Percentiles rank a stretch among this genome's conserved stretches.
These are phyloP conservation scores for Elmis aenea DNA, from an alignment of 2,888 invertebrate species.

Conservation along the genomic window DNA sequence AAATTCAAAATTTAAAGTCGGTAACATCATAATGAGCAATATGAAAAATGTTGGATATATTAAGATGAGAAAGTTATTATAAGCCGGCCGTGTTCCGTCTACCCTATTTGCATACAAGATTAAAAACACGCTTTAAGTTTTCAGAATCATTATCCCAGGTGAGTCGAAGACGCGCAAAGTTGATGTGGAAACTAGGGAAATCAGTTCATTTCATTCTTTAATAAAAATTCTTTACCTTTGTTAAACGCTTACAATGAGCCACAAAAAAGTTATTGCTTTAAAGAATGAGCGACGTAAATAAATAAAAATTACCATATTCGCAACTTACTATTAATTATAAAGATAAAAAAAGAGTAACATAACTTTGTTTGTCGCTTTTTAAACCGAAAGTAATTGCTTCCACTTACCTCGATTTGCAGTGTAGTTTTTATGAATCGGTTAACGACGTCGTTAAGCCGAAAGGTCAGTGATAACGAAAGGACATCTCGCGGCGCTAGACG, in stretches of 20 bases:
- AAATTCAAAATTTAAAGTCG: no score
- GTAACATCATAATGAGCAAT: constrained; percentile 25
- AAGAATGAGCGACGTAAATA: no score
- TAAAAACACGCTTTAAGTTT: constrained; percentile 39
- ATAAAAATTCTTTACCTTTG: constrained; percentile 2
- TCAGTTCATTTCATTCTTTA: constrained; percentile 31
- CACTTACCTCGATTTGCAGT: constrained; percentile 11
- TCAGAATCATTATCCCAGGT: constrained; percentile 29
- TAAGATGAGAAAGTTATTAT: constrained; percentile 5
- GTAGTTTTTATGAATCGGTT: constrained; percentile 10
- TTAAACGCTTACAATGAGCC: no score
- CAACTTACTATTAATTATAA: no score
- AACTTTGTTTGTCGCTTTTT: no score
- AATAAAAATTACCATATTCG: no score
- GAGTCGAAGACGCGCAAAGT: constrained; percentile 24
- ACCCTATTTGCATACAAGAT: constrained; percentile 40
- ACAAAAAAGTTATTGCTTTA: no score
- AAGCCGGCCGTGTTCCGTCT: constrained; percentile 24
- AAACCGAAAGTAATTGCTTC: constrained; percentile 5
- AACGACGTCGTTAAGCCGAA: constrained; percentile 10
- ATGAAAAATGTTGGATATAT: constrained; percentile 29
- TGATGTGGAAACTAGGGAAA: constrained; percentile 27
- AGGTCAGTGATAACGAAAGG: no score
- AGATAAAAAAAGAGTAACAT: no score
- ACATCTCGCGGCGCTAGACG: background rate